Conservation (phyloP, 1,140 invertebrate genomes). For the Drosophila biarmipes region DNA sequence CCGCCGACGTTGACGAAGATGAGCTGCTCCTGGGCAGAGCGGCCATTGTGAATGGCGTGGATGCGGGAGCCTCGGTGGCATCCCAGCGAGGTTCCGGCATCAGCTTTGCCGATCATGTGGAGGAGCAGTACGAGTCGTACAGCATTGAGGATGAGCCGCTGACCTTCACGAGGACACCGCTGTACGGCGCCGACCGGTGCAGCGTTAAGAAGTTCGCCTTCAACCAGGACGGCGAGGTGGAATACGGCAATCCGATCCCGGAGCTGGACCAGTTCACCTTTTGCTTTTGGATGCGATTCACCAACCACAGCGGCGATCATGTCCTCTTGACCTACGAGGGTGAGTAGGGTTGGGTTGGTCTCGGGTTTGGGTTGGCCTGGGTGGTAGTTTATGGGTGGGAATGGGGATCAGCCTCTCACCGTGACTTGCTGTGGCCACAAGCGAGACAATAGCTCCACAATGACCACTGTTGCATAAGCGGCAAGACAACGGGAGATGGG, state of each 20-base stretch:
- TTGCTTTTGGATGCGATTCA: constrained; percentile 92
- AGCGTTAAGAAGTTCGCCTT: constrained; percentile 83
- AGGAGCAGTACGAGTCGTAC: constrained; percentile 69
- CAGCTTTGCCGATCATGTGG: constrained; percentile 35
- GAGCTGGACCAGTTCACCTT: constrained; percentile 92
- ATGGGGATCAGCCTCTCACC: constrained; percentile 32
- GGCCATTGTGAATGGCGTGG: constrained; percentile 19
- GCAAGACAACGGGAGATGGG: not conserved
- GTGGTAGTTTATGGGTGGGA: not conserved
- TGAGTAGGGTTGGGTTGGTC: constrained; percentile 85
- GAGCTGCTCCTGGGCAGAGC: constrained; percentile 9
- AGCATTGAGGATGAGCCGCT: constrained; percentile 53
- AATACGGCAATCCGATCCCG: constrained; percentile 89
- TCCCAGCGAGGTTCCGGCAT: constrained; percentile 14
- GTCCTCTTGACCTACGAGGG: constrained; percentile 92
- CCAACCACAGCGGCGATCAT: constrained; percentile 92
- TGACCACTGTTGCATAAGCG: constrained; percentile 33
- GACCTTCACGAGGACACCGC: constrained; percentile 36
- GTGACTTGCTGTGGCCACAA: constrained; percentile 28
- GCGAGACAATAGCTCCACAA: constrained; percentile 2
- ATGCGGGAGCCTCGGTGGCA: not conserved
- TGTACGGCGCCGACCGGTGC: constrained; percentile 64
- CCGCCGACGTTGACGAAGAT: constrained; percentile 8
- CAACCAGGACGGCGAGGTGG: constrained; percentile 85
- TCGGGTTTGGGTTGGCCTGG: not conserved